phyloP scores from a whole-genome alignment of 1,140 invertebrate genomes.

The Nasonia longicornis region DNA sequence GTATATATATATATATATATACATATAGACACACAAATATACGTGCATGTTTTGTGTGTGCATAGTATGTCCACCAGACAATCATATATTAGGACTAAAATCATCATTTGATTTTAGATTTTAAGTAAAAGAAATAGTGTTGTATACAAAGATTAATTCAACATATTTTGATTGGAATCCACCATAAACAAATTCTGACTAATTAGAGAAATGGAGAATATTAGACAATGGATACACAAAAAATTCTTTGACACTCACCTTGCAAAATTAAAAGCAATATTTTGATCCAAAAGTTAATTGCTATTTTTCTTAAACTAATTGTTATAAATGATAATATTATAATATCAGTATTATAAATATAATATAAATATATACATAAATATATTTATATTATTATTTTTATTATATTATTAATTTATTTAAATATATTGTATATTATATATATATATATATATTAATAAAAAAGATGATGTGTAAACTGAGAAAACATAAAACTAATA shows the following conservation, averaged over 20 bases:
- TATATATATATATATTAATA: slow-evolving; percentile 67
- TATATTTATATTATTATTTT: background rate
- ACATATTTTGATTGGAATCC: background rate
- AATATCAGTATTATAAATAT: background rate
- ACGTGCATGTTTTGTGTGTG: too few relatives aligned
- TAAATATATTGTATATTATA: slow-evolving; percentile 53
- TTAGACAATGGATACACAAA: background rate
- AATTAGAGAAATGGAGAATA: too few relatives aligned
- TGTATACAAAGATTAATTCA: too few relatives aligned
- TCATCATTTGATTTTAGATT: too few relatives aligned
- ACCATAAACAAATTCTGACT: background rate
- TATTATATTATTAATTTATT: slow-evolving; percentile 71
- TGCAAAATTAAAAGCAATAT: background rate
- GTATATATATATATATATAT: too few relatives aligned
- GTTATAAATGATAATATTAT: slow-evolving; percentile 8
- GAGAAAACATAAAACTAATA: slow-evolving; percentile 78
- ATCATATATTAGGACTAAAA: too few relatives aligned
- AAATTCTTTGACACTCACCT: background rate
- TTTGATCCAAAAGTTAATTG: background rate
- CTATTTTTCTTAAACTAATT: background rate
- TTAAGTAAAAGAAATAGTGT: too few relatives aligned
- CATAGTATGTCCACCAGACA: too few relatives aligned
- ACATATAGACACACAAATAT: too few relatives aligned
- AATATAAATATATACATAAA: background rate
- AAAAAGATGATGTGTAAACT: slow-evolving; percentile 74